Percentiles rank a stretch among this genome's conserved stretches.
phyloP scores from a whole-genome alignment of 1,140 invertebrate species.

The Harlomillsia oculata region DNA sequence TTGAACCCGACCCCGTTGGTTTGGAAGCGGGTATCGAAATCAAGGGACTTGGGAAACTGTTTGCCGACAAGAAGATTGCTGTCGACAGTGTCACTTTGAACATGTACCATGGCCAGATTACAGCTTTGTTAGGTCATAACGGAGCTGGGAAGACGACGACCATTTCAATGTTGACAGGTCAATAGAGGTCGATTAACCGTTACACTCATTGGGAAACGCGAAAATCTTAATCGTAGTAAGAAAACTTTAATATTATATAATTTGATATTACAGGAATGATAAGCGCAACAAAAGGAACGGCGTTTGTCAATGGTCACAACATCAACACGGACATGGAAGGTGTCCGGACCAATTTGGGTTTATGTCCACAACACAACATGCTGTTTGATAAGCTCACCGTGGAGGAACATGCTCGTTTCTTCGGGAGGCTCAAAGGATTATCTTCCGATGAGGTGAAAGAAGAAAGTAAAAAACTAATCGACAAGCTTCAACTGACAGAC shows the following conservation, averaged over 20 bases:
- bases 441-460: slow-evolving; percentile 36
- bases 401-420: slow-evolving; percentile 78
- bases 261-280: slow-evolving; percentile 46
- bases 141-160: slow-evolving; percentile 62
- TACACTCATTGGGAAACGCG: too few species aligned
- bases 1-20: slow-evolving; percentile 19
- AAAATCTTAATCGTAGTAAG: too few species aligned
- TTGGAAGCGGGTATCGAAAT: slow-evolving; percentile 11
- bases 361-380: slow-evolving; percentile 92
- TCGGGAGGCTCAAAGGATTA: slow-evolving; percentile 52
- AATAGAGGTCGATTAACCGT: too few species aligned
- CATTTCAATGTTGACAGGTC: slow-evolving; percentile 73
- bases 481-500: slow-evolving; percentile 42
- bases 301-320: slow-evolving; percentile 55
- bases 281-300: slow-evolving; percentile 51
- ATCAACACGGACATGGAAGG: slow-evolving; percentile 49
- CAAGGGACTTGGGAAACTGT: slow-evolving; percentile 14
- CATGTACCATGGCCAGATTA: slow-evolving; percentile 50
- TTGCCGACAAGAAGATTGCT: slow-evolving; percentile 39
- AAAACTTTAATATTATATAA: not conserved
- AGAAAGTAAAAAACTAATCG: slow-evolving; percentile 39
- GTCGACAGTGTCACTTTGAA: slow-evolving; percentile 47
- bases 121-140: slow-evolving; percentile 41
- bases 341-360: slow-evolving; percentile 61
- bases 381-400: slow-evolving; percentile 83